Evolutionary conservation across 1,140 invertebrate genomes (phyloP).

Genomic region (Centruroides sculpturatus): DNA sequence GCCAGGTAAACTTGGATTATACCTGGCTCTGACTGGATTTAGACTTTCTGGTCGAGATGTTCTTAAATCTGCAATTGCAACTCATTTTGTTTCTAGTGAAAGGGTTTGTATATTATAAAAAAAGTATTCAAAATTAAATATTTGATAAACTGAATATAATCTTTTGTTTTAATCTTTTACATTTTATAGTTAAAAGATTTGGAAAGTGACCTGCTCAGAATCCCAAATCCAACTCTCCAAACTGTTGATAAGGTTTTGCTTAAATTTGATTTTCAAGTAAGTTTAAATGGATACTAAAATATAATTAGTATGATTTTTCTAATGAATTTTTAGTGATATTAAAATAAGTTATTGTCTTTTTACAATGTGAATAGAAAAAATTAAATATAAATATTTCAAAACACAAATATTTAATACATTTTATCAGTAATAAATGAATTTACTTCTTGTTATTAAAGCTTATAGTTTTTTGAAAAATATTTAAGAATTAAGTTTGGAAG

Average conservation of each 20-base stretch:
- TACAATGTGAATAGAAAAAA: too few relatives aligned
- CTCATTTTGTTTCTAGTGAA: conserved; percentile 57
- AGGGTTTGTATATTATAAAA: not conserved
- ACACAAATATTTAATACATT: too few relatives aligned
- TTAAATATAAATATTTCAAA: too few relatives aligned
- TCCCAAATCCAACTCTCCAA: conserved; percentile 30
- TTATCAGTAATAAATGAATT: too few relatives aligned
- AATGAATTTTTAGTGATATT: too few relatives aligned
- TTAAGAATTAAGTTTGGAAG: too few relatives aligned
- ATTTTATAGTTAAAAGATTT: conserved; percentile 43
- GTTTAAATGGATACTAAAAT: not conserved
- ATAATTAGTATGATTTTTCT: too few relatives aligned
- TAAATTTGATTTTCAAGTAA: conserved; percentile 27
- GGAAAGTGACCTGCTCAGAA: conserved; percentile 46
- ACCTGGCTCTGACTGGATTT: conserved; percentile 81
- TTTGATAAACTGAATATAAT: not conserved
- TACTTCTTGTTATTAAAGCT: too few relatives aligned
- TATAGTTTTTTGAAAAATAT: too few relatives aligned
- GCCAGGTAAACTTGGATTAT: conserved; percentile 70
- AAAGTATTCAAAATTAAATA: not conserved
- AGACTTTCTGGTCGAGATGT: conserved; percentile 74
- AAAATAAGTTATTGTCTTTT: too few relatives aligned
- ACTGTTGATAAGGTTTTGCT: conserved; percentile 38
- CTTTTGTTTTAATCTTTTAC: not conserved
- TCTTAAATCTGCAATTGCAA: conserved; percentile 77